These are phyloP conservation scores for Drosophila punjabiensis DNA, from an alignment of 1,140 invertebrate genomes.

Conservation along the genomic window DNA sequence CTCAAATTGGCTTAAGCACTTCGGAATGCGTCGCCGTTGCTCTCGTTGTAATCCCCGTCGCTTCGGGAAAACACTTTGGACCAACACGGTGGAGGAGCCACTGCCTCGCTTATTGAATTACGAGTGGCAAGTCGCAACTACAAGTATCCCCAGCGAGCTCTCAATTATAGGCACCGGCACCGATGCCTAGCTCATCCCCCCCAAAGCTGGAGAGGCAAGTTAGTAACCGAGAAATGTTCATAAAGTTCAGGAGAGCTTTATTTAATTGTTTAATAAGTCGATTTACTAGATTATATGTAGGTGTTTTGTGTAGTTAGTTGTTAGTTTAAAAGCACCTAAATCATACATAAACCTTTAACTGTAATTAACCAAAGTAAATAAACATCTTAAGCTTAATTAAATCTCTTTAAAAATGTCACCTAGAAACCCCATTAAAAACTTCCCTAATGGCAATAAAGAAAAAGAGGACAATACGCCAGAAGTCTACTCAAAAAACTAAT, in stretches of 20 bases:
- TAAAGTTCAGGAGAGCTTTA: background rate
- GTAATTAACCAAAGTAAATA: background rate
- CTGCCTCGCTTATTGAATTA: constrained; percentile 39
- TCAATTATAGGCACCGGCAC: constrained; percentile 1
- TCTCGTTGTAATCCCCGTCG: background rate
- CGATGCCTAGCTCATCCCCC: background rate
- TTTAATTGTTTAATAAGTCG: background rate
- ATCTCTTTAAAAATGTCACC: background rate
- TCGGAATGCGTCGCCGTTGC: constrained; percentile 14
- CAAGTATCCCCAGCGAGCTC: background rate
- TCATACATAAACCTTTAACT: background rate
- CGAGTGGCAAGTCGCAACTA: background rate
- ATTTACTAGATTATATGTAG: background rate
- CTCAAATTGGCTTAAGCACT: constrained; percentile 64
- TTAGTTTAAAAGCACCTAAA: too few relatives aligned
- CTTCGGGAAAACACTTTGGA: background rate
- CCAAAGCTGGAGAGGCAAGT: background rate
- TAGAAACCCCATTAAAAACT: background rate
- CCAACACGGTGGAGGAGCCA: background rate
- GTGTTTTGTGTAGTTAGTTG: too few relatives aligned
- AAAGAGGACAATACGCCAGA: background rate
- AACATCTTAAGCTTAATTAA: background rate
- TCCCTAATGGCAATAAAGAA: background rate
- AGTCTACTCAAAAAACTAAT: constrained; percentile 1
- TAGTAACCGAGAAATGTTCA: background rate